Evolutionary conservation across 2,113 vertebrate genomes (phyloP).

Genomic region (Epinephelus lanceolatus): DNA sequence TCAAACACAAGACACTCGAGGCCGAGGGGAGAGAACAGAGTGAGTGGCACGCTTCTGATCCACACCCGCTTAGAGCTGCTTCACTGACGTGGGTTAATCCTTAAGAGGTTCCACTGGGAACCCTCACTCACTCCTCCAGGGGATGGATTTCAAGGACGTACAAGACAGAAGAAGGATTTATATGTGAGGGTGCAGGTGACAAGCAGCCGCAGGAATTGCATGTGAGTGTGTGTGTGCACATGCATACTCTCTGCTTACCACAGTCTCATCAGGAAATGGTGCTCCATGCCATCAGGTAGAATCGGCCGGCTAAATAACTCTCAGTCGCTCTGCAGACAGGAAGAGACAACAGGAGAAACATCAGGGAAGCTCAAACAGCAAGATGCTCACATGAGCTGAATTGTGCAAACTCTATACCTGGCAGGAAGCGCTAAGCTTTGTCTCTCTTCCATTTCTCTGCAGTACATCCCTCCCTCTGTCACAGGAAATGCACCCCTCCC

Average conservation of each 20-base stretch:
- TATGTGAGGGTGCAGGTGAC: conserved; percentile 53
- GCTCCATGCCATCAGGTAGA: conserved; percentile 74
- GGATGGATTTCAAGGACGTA: conserved; percentile 71
- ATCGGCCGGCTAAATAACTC: conserved; percentile 51
- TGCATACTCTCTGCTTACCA: conserved; percentile 70
- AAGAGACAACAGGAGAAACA: conserved; percentile 36
- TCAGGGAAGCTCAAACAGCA: conserved; percentile 38
- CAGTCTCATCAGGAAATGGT: conserved; percentile 79
- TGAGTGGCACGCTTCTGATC: conserved; percentile 58
- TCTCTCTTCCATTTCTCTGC: conserved; percentile 27
- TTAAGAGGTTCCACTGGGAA: conserved; percentile 62
- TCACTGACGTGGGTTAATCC: conserved; percentile 71
- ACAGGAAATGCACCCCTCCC: conserved; percentile 44
- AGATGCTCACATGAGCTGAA: conserved; percentile 22
- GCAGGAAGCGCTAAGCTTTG: conserved; percentile 5
- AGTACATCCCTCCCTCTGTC: background rate
- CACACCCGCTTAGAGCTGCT: conserved; percentile 60
- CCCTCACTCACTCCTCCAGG: conserved; percentile 41
- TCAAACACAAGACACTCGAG: conserved; percentile 30
- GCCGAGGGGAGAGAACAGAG: conserved; percentile 24
- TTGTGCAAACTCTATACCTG: background rate
- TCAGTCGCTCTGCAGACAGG: conserved; percentile 48
- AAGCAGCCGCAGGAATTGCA: conserved; percentile 43
- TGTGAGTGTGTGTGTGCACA: background rate
- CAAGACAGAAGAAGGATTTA: conserved; percentile 52